Evolutionary conservation across 2,888 invertebrate genomes (phyloP).

Genomic region (Autographa pulchrina): DNA sequence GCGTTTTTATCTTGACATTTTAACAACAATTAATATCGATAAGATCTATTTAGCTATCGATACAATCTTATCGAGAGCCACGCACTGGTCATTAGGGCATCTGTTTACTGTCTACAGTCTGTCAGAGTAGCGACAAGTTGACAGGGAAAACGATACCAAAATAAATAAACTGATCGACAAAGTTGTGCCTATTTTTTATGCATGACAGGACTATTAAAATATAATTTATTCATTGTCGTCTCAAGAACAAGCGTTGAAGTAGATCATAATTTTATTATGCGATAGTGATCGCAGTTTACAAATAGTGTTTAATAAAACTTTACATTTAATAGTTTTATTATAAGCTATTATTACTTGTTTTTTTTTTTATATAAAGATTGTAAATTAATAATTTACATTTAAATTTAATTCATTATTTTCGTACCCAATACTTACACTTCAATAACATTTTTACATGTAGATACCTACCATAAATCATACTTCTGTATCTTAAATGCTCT

Average conservation of each 20-base stretch:
- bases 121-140: constrained; percentile 36
- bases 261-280: constrained; percentile 2
- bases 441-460: too few species aligned
- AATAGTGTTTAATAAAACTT: constrained; percentile 3
- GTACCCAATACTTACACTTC: too few species aligned
- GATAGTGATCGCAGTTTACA: not conserved
- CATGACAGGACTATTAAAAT: constrained; percentile 63
- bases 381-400: not conserved
- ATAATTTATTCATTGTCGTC: constrained; percentile 5
- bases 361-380: not conserved
- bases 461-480: too few species aligned
- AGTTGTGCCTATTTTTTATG: constrained; percentile 68
- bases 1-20: constrained; percentile 35
- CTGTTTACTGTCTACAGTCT: constrained; percentile 37
- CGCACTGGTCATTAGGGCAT: constrained; percentile 33
- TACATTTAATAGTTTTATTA: constrained; percentile 2
- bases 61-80: constrained; percentile 32
- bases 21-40: constrained; percentile 33
- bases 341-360: not conserved
- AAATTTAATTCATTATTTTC: too few species aligned
- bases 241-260: not conserved
- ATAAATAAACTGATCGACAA: constrained; percentile 61
- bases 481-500: too few species aligned
- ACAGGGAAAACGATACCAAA: constrained; percentile 43
- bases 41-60: constrained; percentile 33